phyloP scores from a whole-genome alignment of 1,140 invertebrate species.

The Halictus rubicundus region DNA sequence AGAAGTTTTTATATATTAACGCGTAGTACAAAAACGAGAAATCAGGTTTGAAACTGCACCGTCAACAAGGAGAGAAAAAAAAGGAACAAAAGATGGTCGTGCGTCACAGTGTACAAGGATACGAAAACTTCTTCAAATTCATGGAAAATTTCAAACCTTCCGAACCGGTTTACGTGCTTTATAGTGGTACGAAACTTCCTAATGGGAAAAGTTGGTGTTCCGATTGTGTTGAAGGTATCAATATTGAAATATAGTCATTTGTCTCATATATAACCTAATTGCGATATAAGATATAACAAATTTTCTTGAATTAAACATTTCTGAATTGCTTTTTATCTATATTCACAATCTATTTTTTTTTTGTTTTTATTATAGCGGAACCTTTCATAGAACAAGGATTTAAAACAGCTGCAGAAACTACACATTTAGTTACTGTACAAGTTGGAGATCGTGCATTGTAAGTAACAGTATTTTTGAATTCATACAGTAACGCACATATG shows the following conservation, averaged over 20 bases:
- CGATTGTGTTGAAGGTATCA: conserved; percentile 86
- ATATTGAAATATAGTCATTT: conserved; percentile 8
- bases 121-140: conserved; percentile 82
- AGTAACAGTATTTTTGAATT: conserved; percentile 68
- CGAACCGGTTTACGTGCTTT: conserved; percentile 83
- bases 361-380: conserved; percentile 78
- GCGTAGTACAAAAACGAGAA: neutral
- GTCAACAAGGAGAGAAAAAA: neutral
- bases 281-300: neutral
- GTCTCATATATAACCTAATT: conserved; percentile 49
- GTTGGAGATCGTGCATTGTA: conserved; percentile 86
- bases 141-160: conserved; percentile 78
- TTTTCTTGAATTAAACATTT: neutral
- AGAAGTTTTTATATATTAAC: neutral
- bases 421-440: conserved; percentile 85
- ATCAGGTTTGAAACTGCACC: neutral
- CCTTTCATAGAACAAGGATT: conserved; percentile 85
- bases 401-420: conserved; percentile 80
- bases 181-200: conserved; percentile 84
- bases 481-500: too few relatives aligned
- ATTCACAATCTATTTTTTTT: neutral
- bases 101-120: conserved; percentile 81
- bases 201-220: conserved; percentile 87
- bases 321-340: neutral
- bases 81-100: conserved; percentile 79